A percentile compares a stretch with the other conserved stretches of the same genome.
Conservation (phyloP, 2,888 invertebrate genomes). For the Stenurella melanura region DNA sequence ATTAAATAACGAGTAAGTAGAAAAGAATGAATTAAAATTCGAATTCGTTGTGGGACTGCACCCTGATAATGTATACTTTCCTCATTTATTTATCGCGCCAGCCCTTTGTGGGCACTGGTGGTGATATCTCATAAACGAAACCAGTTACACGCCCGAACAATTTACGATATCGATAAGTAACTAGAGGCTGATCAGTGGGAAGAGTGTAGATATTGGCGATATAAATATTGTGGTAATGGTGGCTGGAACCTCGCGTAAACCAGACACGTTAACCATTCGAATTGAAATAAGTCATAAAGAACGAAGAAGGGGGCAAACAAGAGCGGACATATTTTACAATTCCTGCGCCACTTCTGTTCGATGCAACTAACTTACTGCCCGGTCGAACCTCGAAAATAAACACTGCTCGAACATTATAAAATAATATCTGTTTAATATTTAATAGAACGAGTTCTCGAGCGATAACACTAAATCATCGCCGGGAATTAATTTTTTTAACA, state of each 20-base stretch:
- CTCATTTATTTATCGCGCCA: constrained; percentile 21
- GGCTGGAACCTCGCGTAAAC: constrained; percentile 50
- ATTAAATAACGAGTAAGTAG: neutral
- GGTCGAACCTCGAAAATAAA: constrained; percentile 41
- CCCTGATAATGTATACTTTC: constrained; percentile 15
- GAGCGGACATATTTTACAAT: constrained; percentile 65
- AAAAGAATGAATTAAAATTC: constrained; percentile 5
- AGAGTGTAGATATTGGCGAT: constrained; percentile 47
- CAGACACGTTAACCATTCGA: constrained; percentile 53
- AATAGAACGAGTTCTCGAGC: constrained; percentile 69
- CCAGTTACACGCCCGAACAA: constrained; percentile 39
- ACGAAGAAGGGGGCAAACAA: constrained; percentile 61
- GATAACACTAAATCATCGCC: constrained; percentile 70
- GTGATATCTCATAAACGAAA: constrained; percentile 40
- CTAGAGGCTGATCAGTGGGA: constrained; percentile 50
- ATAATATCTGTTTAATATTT: constrained; percentile 69
- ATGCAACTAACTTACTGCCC: constrained; percentile 39
- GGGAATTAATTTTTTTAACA: constrained; percentile 69
- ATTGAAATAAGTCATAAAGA: constrained; percentile 61
- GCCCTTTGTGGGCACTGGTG: constrained; percentile 30
- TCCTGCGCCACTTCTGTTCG: constrained; percentile 65
- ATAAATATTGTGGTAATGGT: constrained; percentile 59
- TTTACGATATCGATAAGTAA: constrained; percentile 50
- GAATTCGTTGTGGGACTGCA: neutral
- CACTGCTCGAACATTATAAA: constrained; percentile 42